Base-by-base conservation (phyloP, 2,113 vertebrate species). In the Raja brachyura region DNA sequence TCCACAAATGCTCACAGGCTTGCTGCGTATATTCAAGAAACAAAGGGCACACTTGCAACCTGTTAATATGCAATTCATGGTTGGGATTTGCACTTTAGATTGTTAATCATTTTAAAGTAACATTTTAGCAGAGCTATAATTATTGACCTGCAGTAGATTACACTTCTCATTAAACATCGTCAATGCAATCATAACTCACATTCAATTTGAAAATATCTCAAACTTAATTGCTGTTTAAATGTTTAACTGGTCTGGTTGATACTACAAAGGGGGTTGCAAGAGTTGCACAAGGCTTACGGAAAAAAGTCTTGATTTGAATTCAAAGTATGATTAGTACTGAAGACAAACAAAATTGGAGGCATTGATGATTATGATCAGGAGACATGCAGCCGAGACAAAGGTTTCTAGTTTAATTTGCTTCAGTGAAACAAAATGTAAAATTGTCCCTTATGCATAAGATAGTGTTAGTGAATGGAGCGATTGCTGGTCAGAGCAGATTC, bases 41-140 rank as follows among this genome's bases (percentile, higher is more conserved):
- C 48, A 88, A 63, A 88, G 25, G 59, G 83, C 59, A 88, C 59
- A 88, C 28, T 63, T 88, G 31, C 83, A 86, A 86, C 56, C 28
- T 86, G 83, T 31, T 85, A 61, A 86, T 88, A 18, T 66, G 28
- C n/a, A 66, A 88, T 63, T 88, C 83, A 63, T 88, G 63, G 61
- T 86, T 48, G 5, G 28, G 59, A 59, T 86, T 86, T 86, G 83
- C 83, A 86, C 56, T 86, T 59, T 14, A 61, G 28, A 63, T 63
- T 63, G 83, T 63, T 31, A 63, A 88, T 88, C 83, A 66, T 88
- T 88, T 31, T 16, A 88, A 85, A 63, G 5, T 5, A 88, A 31
- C 59, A 88, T 88, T 88, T 88, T 33, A 88, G 59, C 83, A 33
- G 83, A 86, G 59, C 14, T 88, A 63, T 28, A 59, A 66, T 88